Conservation (phyloP, 2,888 invertebrate genomes). For the Morinoia aosen region DNA sequence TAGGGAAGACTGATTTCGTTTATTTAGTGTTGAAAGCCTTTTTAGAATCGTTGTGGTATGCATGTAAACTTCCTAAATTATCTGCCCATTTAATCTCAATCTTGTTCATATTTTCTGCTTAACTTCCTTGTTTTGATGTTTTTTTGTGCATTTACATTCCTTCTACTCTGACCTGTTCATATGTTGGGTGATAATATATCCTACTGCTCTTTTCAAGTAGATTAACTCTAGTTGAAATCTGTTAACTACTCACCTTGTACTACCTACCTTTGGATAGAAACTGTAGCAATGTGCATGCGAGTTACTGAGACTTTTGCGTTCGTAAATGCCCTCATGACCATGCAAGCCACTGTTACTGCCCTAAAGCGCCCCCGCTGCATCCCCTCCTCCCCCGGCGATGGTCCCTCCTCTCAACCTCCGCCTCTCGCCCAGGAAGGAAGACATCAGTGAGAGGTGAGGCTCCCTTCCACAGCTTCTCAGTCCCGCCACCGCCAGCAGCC, state of each 20-base stretch:
- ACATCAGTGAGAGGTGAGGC: neutral
- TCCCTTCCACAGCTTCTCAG: neutral
- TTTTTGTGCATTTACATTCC: too few species aligned
- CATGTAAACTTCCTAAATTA: too few species aligned
- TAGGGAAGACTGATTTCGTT: too few species aligned
- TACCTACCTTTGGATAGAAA: neutral
- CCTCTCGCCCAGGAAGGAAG: neutral
- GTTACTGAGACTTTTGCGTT: neutral
- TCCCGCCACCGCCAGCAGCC: neutral
- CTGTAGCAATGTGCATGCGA: neutral
- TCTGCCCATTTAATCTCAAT: too few species aligned
- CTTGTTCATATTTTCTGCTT: too few species aligned
- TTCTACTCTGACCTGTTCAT: neutral
- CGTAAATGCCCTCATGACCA: neutral
- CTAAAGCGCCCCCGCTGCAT: neutral
- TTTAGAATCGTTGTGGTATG: too few species aligned
- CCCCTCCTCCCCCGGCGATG: neutral
- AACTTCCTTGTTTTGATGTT: too few species aligned
- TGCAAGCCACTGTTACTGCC: neutral
- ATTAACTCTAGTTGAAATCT: neutral
- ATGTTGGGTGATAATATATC: neutral
- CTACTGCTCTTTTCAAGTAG: neutral
- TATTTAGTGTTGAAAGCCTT: too few species aligned
- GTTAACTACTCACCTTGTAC: neutral
- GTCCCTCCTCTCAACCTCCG: neutral